Evolutionary conservation across 2,113 vertebrate genomes (phyloP), one percentile per base, ranked within the genome.

Genomic region (Channa maculata): DNA sequence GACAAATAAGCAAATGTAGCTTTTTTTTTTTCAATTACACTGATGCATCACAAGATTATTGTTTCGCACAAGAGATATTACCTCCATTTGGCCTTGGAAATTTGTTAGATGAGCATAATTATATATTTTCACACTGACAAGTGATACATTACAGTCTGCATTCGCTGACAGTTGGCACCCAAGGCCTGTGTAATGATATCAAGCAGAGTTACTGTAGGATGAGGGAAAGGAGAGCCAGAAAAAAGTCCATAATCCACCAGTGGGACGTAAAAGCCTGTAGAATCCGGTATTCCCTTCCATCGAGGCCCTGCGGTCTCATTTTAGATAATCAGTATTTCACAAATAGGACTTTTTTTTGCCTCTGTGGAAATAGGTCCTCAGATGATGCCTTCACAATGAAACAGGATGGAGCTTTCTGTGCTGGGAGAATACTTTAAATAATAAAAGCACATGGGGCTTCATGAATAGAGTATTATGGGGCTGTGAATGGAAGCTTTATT

Each of bases 381-480:
- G 87, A 90, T 79, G 86, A 89, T 81, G 88, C 83, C 85, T 76
- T 86, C 77, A 90, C 91, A 93, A 89, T 85, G 83, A 85, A 84
- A 78, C 83, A 71, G 85, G 86, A 89, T 79, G 83, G 82, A 88
- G 83, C 71, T 84, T 84, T 85, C 78, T 80, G 79, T 79, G 82
- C 88, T 71, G 77, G 83, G 77, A 90, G 88, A 89, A 89, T 82
- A 84, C 77, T 86, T 90, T 89, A 88, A 91, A 92, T 92, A 92
- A 93, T 91, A 92, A 92, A 94, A 89, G 91, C 89, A 80, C 85
- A 86, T 77, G 82, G 79, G 68, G 77, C 81, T 82, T 85, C 90
- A 89, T 93, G 92, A 94, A 93, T 92, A 89, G 89, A 85, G 88
- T 79, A 90, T 93, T 93, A 88, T 93, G 69, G 64, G 43, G 63